Evolutionary conservation across 2,113 vertebrate genomes (phyloP).

Genomic region (Thamnaconus septentrionalis): DNA sequence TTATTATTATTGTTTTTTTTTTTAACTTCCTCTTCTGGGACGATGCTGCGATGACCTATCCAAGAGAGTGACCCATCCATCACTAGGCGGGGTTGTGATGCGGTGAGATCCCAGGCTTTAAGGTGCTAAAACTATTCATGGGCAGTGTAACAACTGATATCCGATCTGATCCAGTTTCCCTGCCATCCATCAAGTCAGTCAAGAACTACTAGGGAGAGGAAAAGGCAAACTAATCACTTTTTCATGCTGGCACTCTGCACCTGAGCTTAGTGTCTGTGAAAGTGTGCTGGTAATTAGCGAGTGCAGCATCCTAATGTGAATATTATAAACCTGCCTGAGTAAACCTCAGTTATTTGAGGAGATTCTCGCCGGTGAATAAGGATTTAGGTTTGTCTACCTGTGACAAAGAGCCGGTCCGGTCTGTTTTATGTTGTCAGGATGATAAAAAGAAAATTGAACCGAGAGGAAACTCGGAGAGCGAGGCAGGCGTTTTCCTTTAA

Average conservation of each 20-base stretch:
- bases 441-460: slow-evolving; percentile 68
- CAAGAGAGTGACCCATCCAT: slow-evolving; percentile 1
- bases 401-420: slow-evolving; percentile 42
- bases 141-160: slow-evolving; percentile 22
- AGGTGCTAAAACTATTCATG: slow-evolving; percentile 15
- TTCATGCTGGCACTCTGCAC: too few relatives aligned
- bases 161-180: slow-evolving; percentile 20
- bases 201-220: slow-evolving; percentile 9
- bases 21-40: too few relatives aligned
- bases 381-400: slow-evolving; percentile 36
- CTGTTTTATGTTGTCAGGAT: slow-evolving; percentile 63
- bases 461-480: slow-evolving; percentile 68
- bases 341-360: too few relatives aligned
- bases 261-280: too few relatives aligned
- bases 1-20: too few relatives aligned
- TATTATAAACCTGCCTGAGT: too few relatives aligned
- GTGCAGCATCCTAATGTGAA: too few relatives aligned
- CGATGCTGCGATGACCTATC: background rate
- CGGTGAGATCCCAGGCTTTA: slow-evolving; percentile 1
- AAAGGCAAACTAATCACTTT: slow-evolving; percentile 15
- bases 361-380: too few relatives aligned
- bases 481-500: slow-evolving; percentile 67
- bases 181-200: slow-evolving; percentile 17
- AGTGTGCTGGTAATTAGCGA: too few relatives aligned
- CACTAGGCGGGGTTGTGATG: slow-evolving; percentile 15